These are phyloP conservation scores for Boulengeromyrus knoepffleri DNA, from an alignment of 2,113 vertebrate species.

Conservation along the genomic window DNA sequence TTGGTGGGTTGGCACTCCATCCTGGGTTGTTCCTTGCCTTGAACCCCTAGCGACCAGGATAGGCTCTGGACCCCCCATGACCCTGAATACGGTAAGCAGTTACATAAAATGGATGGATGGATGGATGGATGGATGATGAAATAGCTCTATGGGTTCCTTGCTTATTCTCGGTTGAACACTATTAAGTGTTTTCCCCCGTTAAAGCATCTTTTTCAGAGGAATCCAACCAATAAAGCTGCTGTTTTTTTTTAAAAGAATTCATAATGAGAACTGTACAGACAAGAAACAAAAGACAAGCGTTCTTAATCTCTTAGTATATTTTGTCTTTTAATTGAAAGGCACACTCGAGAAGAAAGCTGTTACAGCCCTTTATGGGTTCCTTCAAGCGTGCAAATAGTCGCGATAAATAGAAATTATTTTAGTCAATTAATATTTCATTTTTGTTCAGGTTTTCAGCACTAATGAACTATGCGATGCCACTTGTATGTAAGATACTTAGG, in stretches of 20 bases:
- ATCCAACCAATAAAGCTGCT: background rate
- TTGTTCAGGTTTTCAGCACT: conserved; percentile 2
- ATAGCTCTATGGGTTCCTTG: background rate
- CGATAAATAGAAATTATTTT: conserved; percentile 19
- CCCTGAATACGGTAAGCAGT: background rate
- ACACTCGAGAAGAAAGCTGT: conserved; percentile 15
- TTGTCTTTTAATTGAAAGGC: conserved; percentile 18
- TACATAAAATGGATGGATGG: background rate
- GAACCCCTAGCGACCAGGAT: background rate
- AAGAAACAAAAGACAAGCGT: conserved; percentile 12
- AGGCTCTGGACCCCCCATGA: background rate
- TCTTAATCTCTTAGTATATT: conserved; percentile 6
- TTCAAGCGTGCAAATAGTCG: conserved; percentile 15
- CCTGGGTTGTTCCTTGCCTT: background rate
- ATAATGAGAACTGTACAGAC: background rate
- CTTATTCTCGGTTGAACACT: background rate
- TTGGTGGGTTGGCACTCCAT: background rate
- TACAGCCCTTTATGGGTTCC: background rate
- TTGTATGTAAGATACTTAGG: background rate
- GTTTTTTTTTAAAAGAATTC: background rate
- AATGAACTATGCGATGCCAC: conserved; percentile 1
- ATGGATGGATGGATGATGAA: background rate
- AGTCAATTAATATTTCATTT: conserved; percentile 20
- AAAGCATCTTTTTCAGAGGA: background rate
- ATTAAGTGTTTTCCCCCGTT: background rate